A percentile compares a stretch with the other conserved stretches of the same genome.
Conservation (phyloP, 2,113 vertebrate species). For the Hydrochoerus hydrochaeris region DNA sequence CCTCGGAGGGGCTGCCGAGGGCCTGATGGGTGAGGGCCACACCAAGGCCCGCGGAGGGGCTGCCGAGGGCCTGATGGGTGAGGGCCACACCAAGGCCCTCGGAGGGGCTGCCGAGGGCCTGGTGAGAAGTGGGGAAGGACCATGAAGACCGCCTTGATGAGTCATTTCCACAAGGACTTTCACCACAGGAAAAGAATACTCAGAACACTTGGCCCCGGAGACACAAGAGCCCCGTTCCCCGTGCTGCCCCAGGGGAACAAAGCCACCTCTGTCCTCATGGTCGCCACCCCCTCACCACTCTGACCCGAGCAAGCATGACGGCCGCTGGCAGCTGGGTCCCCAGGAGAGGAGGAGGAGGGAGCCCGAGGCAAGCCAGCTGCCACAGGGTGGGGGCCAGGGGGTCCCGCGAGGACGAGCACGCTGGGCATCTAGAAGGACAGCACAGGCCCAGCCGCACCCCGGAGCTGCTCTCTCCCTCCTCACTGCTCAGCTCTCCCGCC, state of each 20-base stretch:
- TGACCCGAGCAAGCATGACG: neutral
- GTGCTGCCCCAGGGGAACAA: fast-evolving
- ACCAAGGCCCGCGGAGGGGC: fast-evolving
- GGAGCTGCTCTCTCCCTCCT: neutral
- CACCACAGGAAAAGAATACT: neutral
- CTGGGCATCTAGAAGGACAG: too few species aligned
- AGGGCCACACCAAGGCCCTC: neutral
- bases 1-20: fast-evolving
- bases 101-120: neutral
- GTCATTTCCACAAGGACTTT: neutral
- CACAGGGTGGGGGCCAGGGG: too few species aligned
- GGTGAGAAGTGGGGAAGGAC: neutral
- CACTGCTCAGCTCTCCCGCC: neutral
- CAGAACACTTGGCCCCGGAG: fast-evolving
- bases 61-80: neutral
- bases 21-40: neutral
- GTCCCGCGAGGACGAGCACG: too few species aligned
- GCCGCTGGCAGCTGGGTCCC: neutral
- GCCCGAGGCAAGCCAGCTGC: too few species aligned
- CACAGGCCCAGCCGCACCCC: neutral
- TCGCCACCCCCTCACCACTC: neutral
- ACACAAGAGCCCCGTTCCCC: fast-evolving
- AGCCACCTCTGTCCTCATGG: fast-evolving
- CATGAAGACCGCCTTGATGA: fast-evolving
- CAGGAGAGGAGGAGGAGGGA: neutral